phyloP scores from a whole-genome alignment of 1,140 invertebrate species.

The Rhagoletis pomonella region DNA sequence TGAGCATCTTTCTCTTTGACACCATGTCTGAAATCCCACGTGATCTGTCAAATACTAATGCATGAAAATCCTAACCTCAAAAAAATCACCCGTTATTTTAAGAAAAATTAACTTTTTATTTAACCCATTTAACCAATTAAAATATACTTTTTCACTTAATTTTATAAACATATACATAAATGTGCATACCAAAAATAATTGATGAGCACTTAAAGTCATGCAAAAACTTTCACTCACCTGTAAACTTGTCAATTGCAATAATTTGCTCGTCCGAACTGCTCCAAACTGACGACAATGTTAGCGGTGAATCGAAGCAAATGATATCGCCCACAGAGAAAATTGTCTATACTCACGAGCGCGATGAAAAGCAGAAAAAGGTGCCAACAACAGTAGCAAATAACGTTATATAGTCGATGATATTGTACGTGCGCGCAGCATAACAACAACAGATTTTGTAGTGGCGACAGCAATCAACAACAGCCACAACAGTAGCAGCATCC shows the following conservation, averaged over 20 bases:
- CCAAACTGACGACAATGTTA: constrained; percentile 71
- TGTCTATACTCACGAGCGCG: constrained; percentile 66
- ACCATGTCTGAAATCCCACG: too few relatives aligned
- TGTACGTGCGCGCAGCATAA: constrained; percentile 1
- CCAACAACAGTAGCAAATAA: constrained; percentile 54
- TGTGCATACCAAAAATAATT: neutral
- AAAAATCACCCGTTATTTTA: too few relatives aligned
- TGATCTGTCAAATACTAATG: too few relatives aligned
- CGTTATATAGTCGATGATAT: constrained; percentile 27
- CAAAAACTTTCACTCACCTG: constrained; percentile 64
- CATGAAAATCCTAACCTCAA: too few relatives aligned
- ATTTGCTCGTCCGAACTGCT: constrained; percentile 71
- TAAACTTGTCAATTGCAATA: constrained; percentile 67
- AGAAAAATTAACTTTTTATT: too few relatives aligned
- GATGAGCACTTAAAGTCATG: neutral
- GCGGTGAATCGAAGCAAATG: constrained; percentile 76
- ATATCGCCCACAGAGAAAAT: constrained; percentile 77
- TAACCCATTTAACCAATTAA: too few relatives aligned
- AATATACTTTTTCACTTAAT: too few relatives aligned
- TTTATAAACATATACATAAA: too few relatives aligned
- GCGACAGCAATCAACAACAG: constrained; percentile 31
- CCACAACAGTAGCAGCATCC: constrained; percentile 9
- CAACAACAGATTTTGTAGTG: constrained; percentile 15
- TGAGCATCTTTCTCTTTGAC: too few relatives aligned
- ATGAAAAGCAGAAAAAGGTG: constrained; percentile 31